A percentile compares a stretch with the other conserved stretches of the same genome.
These are phyloP conservation scores for Formicarius rufipectus DNA, from an alignment of 2,113 vertebrate species.

Conservation along the genomic window DNA sequence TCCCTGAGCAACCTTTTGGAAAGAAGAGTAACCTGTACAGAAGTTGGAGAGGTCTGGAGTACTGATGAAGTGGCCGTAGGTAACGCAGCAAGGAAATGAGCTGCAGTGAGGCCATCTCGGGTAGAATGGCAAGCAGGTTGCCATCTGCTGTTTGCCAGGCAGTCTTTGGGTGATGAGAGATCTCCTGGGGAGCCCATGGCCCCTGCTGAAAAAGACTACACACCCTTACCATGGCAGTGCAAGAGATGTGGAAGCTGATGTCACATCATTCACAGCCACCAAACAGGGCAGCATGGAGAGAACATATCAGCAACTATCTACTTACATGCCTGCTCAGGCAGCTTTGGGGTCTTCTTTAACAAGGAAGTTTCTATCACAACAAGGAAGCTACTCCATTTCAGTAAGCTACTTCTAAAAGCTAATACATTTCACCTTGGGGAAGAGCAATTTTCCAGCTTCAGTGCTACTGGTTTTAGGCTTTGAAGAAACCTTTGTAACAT, in stretches of 20 bases:
- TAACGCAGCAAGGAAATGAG: neutral
- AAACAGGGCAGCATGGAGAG: neutral
- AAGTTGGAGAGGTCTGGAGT: neutral
- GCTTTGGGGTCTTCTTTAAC: neutral
- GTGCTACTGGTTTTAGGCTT: neutral
- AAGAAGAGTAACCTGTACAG: neutral
- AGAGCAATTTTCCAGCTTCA: conserved; percentile 30
- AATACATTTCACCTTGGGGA: neutral
- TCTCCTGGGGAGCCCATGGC: neutral
- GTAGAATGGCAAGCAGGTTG: neutral
- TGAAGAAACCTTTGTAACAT: neutral
- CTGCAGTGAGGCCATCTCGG: neutral
- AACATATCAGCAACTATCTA: neutral
- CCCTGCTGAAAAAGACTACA: neutral
- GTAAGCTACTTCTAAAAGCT: conserved; percentile 36
- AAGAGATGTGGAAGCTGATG: neutral
- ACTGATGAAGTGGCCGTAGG: fast-evolving
- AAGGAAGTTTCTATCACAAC: conserved; percentile 47
- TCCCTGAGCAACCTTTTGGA: neutral
- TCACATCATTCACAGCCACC: neutral
- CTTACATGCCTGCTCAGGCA: neutral
- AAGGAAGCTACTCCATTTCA: conserved; percentile 62
- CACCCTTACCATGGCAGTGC: fast-evolving
- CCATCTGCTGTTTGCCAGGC: neutral
- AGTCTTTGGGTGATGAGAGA: neutral